Percentiles rank a stretch among this genome's conserved stretches.
phyloP scores from a whole-genome alignment of 2,797 vertebrate genomes.

The Semaprochilodus insignis region DNA sequence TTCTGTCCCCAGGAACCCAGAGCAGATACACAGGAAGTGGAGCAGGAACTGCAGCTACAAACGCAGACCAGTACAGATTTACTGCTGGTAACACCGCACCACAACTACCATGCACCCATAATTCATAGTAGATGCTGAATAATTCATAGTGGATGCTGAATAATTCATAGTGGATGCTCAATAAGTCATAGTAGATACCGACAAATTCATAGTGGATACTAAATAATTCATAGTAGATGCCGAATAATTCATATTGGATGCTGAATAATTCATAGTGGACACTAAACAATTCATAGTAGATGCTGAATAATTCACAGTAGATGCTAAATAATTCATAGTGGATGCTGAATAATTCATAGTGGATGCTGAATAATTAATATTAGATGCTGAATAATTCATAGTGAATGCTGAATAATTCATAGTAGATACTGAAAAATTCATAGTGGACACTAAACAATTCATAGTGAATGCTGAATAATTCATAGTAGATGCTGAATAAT shows the following conservation, averaged over 20 bases:
- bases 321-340: not conserved
- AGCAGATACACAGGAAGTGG: slow-evolving; percentile 28
- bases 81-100: not conserved
- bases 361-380: too few relatives aligned
- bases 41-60: slow-evolving; percentile 10
- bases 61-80: not conserved
- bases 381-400: too few relatives aligned
- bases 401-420: too few relatives aligned
- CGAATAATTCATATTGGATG: too few relatives aligned
- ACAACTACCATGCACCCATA: too few relatives aligned
- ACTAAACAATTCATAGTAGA: not conserved
- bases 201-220: too few relatives aligned
- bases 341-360: too few relatives aligned
- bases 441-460: not conserved
- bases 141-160: not conserved
- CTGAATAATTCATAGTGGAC: too few relatives aligned
- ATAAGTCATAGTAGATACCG: not conserved
- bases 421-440: not conserved
- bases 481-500: too few relatives aligned
- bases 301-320: not conserved
- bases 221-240: too few relatives aligned
- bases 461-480: not conserved
- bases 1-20: slow-evolving; percentile 17
- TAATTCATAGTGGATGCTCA: not conserved
- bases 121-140: too few relatives aligned